Evolutionary conservation across 2,797 vertebrate species (phyloP), one percentile per base, ranked within the genome.

Genomic region (Molossus alvarezi): DNA sequence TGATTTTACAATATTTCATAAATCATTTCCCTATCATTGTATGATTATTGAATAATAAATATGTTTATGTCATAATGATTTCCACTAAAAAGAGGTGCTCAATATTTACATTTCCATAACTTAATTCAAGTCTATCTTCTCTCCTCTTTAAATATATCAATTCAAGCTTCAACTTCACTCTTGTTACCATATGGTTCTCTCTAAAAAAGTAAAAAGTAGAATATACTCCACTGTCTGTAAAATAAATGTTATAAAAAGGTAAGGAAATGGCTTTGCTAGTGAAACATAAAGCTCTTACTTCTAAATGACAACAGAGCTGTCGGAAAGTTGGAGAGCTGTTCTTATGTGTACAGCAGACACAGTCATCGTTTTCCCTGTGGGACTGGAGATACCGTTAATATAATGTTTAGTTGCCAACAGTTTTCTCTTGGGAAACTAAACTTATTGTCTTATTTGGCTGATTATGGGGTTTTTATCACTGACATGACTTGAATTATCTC

Each of bases 1-100:
- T 84, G 1, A 67, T 9, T 62, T 82, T 71, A 37, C 79, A 95
- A 60, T 89, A 58, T 79, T 71, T 79, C n/a, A 58, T 33, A 79
- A 77, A 55, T 90, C 53, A 62, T 93, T 83, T 58, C 8, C 3
- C 72, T 87, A 60, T 5, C 3, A 51, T 62, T 12, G 3, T 58
- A 13, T 88, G 18, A 88, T 53, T 92, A 73, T 69, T 13, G 87
- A 91, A 83, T 72, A 65, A 41, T 48, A 92, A 94, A 71, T 75
- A 21, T 12, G 27, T 65, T 53, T 72, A 33, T 53, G 17, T 67
- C 18, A 62, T 41, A 69, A 4, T 58, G 80, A 57, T 64, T 91
- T 69, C 15, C 7, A 71, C 11, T 60, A 71, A 69, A 72, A 58
- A 95, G 45, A 33, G 45, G 23, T 55, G 11, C 21, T 79, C 21